Evolutionary conservation across 2,888 invertebrate genomes (phyloP), one percentile per base, ranked within the genome.

Genomic region (Spialia ferax): DNA sequence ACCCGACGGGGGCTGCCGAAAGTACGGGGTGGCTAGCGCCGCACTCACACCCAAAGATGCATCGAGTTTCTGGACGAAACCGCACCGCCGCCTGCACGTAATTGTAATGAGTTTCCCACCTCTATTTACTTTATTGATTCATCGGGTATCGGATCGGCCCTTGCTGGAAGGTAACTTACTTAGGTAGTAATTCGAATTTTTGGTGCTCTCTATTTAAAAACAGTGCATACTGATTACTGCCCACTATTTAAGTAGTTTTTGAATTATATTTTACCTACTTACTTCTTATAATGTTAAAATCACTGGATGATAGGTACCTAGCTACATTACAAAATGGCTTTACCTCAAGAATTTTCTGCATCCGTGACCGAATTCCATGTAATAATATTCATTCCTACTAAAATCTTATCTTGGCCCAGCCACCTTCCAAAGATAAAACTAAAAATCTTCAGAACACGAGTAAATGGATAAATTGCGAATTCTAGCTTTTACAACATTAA

Each of bases 51-150:
- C 42, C 42, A 15, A 91, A 91, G 91, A 92, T 91, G 91, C 91
- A 91, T 85, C 87, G 86, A 84, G 85, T 84, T 85, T 87, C 90
- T 91, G 91, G 90, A 90, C 91, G 87, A 88, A 89, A 89, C 90
- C 91, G 82, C 91, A 88, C 86, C 79, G 83, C 85, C 82, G 85
- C 83, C 73, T 81, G 83, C 83, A 81, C 82, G 82, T 86, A 87
- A 87, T 82, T 81, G 81, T 90, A 90, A 92, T 88, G 89, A 91
- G 90, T 79, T 89, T 89, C 89, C 66, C 84, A 83, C 81, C 83
- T 85, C 84, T 84, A 83, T 85, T 79, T 74, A 74, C 72, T 55
- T 66, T 66, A 60, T 66, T 60, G 66, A 66, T 66, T 66, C 59
- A 66, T 66, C 50, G 65, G 42, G 22, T 66, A 54, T 71, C 68